Evolutionary conservation across 92 coral and sea anemone genomes (phyloP).

Genomic region (Palythoa grandis): DNA sequence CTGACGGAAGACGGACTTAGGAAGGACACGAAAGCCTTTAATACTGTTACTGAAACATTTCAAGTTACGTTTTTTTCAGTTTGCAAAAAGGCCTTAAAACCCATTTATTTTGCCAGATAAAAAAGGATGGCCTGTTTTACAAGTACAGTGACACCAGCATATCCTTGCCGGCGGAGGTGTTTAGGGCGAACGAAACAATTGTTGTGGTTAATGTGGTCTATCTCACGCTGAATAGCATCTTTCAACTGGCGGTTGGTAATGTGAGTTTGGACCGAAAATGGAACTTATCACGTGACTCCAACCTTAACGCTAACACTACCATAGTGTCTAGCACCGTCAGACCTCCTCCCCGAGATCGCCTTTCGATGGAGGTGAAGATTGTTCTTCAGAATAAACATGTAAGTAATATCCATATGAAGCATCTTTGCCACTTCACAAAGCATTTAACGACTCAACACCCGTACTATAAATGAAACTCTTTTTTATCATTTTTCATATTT

Average conservation of each 20-base stretch:
- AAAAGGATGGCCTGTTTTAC: slow-evolving; percentile 49
- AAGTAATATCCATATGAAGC: not conserved
- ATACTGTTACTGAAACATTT: not conserved
- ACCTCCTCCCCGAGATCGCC: slow-evolving; percentile 61
- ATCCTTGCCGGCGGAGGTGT: slow-evolving; percentile 65
- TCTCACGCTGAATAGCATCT: slow-evolving; percentile 64
- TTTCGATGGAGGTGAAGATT: slow-evolving; percentile 69
- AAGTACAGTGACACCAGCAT: slow-evolving; percentile 56
- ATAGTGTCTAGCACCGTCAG: slow-evolving; percentile 79
- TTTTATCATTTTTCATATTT: no score
- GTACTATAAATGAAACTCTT: no score
- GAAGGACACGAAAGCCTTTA: no score
- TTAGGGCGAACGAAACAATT: slow-evolving; percentile 2
- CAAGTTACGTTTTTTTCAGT: not conserved
- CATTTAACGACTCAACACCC: no score
- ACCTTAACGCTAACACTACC: slow-evolving; percentile 68
- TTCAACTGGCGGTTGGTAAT: slow-evolving; percentile 50
- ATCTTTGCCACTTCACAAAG: no score
- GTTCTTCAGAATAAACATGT: slow-evolving; percentile 74
- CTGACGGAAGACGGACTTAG: no score
- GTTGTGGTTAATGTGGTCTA: slow-evolving; percentile 68
- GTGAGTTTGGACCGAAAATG: slow-evolving; percentile 27
- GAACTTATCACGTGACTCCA: not conserved
- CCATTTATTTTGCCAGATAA: slow-evolving; percentile 38
- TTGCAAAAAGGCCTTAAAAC: not conserved